Evolutionary conservation across 30 jellyfish, hydroid and myxozoan species (phyloP), one percentile per base, ranked within the genome.

Genomic region (Aurelia aurita): DNA sequence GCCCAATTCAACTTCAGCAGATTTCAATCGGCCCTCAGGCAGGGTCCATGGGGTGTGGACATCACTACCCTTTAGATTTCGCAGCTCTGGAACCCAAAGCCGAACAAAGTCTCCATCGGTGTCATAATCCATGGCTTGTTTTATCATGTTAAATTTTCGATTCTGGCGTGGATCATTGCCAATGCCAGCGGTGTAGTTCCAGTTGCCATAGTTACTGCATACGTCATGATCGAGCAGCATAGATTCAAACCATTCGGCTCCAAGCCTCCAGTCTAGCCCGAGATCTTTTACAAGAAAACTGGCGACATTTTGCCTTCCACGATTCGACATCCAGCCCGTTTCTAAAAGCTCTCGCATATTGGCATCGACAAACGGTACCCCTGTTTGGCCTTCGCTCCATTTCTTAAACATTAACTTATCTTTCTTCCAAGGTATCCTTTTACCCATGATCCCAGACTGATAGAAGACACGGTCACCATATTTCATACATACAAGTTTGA

Each of bases 211-310:
- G 77, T 87, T 87, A 69, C 92, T 77, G 62, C 96, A 87, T 7
- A 87, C 96, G 72, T 87, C 96, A 44, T 79, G 91, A 69, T 87
- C 96, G 39, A 87, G 66, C 3, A 87, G 93, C 88, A 66, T 18
- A 14, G 96, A 87, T 47, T 87, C 96, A 47, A 87, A 87, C 96
- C 96, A 87, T n/a, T 87, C 96, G 3, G 96, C 96, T 20, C 96
- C 96, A 61, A 87, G 87, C 81, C 96, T 68, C 96, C 96, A 87
- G 45, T 87, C 96, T 26, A 87, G 32, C n/a, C 85, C 80, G 28
- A 87, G 87, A 45, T 87, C 96, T 64, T 87, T 87, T 15, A 79
- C 88, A 16, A 87, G 59, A 58, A 87, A 87, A 65, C 96, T 87
- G 0, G 96, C 96, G 1, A 87, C 96, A 79, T 87, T 87, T 28